phyloP scores from a whole-genome alignment of 2,797 vertebrate species.

The Rhabdomys pumilio region DNA sequence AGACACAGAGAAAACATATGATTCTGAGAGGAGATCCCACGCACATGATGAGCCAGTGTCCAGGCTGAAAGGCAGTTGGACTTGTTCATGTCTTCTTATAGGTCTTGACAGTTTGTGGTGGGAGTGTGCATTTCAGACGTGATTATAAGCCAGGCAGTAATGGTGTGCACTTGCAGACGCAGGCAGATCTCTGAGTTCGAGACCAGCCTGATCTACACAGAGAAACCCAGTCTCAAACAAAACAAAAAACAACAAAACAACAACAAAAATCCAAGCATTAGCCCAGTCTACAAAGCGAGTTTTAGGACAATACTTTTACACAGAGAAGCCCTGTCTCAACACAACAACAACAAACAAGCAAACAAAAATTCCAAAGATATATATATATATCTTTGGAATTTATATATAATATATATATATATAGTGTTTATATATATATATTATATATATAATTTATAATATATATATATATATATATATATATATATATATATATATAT shows the following conservation, averaged over 20 bases:
- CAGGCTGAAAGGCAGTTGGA: background rate
- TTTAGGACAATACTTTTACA: background rate
- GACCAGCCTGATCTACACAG: background rate
- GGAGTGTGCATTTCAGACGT: background rate
- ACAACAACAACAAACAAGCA: background rate
- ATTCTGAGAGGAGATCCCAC: background rate
- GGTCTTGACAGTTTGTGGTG: background rate
- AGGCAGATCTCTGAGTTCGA: background rate
- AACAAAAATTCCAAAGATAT: constrained; percentile 20
- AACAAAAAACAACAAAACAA: background rate
- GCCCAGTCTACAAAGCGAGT: background rate
- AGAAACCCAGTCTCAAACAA: background rate
- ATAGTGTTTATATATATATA: background rate
- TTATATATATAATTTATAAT: constrained; percentile 20
- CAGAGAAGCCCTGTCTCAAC: background rate
- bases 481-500: constrained; percentile 48
- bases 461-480: constrained; percentile 23
- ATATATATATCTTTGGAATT: constrained; percentile 1
- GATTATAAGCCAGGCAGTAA: background rate
- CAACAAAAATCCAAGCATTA: background rate
- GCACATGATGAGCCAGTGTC: background rate
- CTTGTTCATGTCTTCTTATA: background rate
- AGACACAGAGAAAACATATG: background rate
- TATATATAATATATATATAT: background rate
- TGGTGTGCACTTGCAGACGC: background rate